Base-by-base conservation (phyloP, 2,113 vertebrate genomes). In the Cryptomyrus ogoouensis region DNA sequence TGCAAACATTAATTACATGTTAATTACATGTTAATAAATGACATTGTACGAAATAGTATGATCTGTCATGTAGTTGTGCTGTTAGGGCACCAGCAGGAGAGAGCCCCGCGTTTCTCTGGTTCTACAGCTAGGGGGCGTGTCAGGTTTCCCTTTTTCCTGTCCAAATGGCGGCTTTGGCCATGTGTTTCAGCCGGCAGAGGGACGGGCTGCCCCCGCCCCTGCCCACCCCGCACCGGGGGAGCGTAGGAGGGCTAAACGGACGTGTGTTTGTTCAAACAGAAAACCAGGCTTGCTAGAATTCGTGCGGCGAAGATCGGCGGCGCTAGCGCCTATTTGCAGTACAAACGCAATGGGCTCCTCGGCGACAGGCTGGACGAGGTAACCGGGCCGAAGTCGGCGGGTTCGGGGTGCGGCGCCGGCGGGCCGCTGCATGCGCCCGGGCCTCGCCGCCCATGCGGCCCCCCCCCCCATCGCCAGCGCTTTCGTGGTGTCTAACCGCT, bases 281-380 rank as follows among this genome's bases (percentile, higher is more conserved):
- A 99, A 99, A 96, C 98, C 92, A 97, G 98, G 92, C 96, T 99
- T 31, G 97, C 98, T 94, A 97, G 97, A 94, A 99, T 99, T 95
- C 97, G 96, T 2, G 97, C 97, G n/a, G 94, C 96, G 91, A 99
- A 99, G 96, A 99, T 95, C 52, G 97, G 98, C 92, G 98, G 97
- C 17, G 97, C 98, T 92, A 99, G 97, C 89, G 98, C 98, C 90
- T 99, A 97, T 96, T 97, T 99, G 97, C 98, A 97, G 96, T 99
- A 97, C 97, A 99, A 99, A 96, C 96, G 97, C 93, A 99, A 98
- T 27, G 98, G 98, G 94, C 95, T 99, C 94, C 96, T 98, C 94
- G 97, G 94, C 92, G 95, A 98, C 94, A 95, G 96, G 50, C 95
- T 98, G 92, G 96, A 97, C 95, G 97, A 99, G 98, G 98, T 99